A percentile compares a stretch with the other conserved stretches of the same genome.
Conservation (phyloP, 2,888 invertebrate genomes). For the Tineola bisselliella region DNA sequence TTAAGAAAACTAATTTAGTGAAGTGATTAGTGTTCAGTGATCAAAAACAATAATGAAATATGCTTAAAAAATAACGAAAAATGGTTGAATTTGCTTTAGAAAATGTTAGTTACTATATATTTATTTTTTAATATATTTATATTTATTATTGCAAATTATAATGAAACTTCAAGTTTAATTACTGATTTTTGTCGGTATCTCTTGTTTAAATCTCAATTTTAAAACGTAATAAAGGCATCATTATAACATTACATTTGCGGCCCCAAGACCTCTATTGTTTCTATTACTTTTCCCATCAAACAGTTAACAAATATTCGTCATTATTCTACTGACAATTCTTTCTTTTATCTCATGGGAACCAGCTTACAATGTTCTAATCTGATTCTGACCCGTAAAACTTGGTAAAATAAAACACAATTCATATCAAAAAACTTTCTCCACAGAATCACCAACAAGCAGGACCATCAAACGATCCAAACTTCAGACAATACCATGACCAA, state of each 20-base stretch:
- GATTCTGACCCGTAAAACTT: too few species aligned
- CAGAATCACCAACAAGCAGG: constrained; percentile 62
- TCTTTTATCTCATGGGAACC: background rate
- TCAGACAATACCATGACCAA: constrained; percentile 62
- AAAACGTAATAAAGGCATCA: background rate
- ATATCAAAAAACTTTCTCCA: constrained; percentile 18
- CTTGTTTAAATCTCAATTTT: background rate
- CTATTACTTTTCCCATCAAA: background rate
- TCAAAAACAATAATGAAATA: too few species aligned
- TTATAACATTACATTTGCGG: constrained; percentile 3
- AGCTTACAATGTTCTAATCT: too few species aligned
- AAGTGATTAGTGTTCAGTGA: too few species aligned
- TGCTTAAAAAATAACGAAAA: constrained; percentile 8
- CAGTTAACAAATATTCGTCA: constrained; percentile 1
- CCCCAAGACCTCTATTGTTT: constrained; percentile 5
- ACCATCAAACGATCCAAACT: constrained; percentile 47
- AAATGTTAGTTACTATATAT: constrained; percentile 22
- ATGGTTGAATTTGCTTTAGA: constrained; percentile 38
- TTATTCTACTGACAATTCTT: background rate
- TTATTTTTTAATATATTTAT: background rate
- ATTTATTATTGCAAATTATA: background rate
- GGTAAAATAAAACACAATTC: too few species aligned
- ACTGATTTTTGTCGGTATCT: background rate
- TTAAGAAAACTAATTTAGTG: too few species aligned
- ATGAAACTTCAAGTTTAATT: too few species aligned